A percentile compares a stretch with the other conserved stretches of the same genome.
Evolutionary conservation across 2,797 vertebrate species (phyloP).

Genomic region (Enteromius unitaeniatus): DNA sequence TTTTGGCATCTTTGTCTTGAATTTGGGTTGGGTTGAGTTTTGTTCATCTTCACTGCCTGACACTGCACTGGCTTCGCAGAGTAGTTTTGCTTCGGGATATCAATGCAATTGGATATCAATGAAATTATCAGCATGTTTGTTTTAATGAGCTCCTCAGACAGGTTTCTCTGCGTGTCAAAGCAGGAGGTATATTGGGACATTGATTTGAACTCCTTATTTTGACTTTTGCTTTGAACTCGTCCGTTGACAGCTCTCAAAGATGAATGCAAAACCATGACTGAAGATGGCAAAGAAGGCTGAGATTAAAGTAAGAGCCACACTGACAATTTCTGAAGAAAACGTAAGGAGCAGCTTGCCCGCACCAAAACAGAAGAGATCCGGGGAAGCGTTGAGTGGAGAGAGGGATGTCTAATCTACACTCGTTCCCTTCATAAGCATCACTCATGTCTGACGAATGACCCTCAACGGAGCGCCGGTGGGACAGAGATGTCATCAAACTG

Average conservation of each 20-base stretch:
- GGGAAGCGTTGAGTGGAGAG: conserved; percentile 1
- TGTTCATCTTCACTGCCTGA: neutral
- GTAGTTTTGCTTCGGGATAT: neutral
- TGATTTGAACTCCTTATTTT: neutral
- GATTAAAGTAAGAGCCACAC: neutral
- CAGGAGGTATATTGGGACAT: neutral
- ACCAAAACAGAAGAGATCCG: conserved; percentile 21
- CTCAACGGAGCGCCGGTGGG: conserved; percentile 52
- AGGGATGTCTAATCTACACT: conserved; percentile 33
- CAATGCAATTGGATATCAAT: neutral
- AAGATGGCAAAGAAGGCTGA: neutral
- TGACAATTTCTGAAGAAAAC: conserved; percentile 22
- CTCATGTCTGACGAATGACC: conserved; percentile 61
- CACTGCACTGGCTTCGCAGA: neutral
- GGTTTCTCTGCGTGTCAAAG: neutral
- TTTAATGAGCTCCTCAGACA: neutral
- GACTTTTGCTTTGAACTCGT: conserved; percentile 3
- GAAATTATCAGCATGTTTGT: neutral
- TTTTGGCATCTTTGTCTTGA: neutral
- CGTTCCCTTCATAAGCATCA: conserved; percentile 55
- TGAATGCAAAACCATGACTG: conserved; percentile 6
- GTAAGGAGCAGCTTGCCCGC: neutral
- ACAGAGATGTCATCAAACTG: conserved; percentile 64
- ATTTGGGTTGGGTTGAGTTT: neutral
- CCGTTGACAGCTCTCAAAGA: conserved; percentile 12